Conservation (phyloP, 2,797 vertebrate genomes). For the Amniataba percoides region DNA sequence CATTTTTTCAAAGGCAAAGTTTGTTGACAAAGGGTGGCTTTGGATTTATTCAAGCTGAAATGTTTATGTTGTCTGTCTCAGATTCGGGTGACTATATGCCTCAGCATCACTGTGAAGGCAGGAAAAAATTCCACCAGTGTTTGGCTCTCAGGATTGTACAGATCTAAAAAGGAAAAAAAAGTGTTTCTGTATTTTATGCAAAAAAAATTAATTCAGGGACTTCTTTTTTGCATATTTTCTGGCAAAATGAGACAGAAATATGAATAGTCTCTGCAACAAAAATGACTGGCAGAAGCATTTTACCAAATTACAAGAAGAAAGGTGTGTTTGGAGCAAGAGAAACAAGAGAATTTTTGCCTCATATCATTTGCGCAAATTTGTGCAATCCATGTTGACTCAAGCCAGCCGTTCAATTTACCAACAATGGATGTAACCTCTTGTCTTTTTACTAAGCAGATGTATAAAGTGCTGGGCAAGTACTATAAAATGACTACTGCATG, state of each 20-base stretch:
- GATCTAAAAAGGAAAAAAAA: neutral
- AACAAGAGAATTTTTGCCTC: neutral
- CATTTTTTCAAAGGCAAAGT: slow-evolving; percentile 68
- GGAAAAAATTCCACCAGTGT: neutral
- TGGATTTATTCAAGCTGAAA: slow-evolving; percentile 59
- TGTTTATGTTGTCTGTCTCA: slow-evolving; percentile 52
- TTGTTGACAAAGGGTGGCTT: slow-evolving; percentile 46
- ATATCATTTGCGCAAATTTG: neutral
- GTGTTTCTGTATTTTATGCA: neutral
- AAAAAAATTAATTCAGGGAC: neutral
- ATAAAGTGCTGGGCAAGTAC: too few relatives aligned
- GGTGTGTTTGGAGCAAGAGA: neutral
- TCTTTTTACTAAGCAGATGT: too few relatives aligned
- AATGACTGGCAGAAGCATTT: slow-evolving; percentile 20
- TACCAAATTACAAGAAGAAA: slow-evolving; percentile 36
- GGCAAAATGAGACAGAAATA: neutral
- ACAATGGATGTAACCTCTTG: too few relatives aligned
- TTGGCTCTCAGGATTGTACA: slow-evolving; percentile 6
- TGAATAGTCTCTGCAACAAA: neutral
- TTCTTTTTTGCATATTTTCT: neutral
- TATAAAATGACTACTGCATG: slow-evolving; percentile 1
- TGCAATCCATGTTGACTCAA: neutral
- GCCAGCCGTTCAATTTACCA: neutral
- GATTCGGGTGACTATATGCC: slow-evolving; percentile 4
- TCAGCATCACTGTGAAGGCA: slow-evolving; percentile 17